A percentile compares a stretch with the other conserved stretches of the same genome.
phyloP scores from a whole-genome alignment of 2,113 vertebrate species.

The Calyptommatus sinebrachiatus region DNA sequence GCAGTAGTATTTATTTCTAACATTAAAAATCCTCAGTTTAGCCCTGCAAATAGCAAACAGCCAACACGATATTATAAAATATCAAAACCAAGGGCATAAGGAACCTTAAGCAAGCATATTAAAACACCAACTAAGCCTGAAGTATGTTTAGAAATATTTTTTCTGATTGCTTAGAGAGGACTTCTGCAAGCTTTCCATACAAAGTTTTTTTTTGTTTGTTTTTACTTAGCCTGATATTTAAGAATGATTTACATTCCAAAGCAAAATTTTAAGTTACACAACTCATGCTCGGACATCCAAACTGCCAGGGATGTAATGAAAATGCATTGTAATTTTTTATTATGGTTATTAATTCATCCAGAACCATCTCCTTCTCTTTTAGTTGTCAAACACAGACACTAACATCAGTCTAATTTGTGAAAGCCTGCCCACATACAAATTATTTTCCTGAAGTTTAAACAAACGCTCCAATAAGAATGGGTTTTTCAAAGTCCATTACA shows the following conservation, averaged over 20 bases:
- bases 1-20: conserved; percentile 39
- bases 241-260: neutral
- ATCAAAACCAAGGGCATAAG: conserved; percentile 35
- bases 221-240: conserved; percentile 1
- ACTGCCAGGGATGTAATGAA: neutral
- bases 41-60: conserved; percentile 38
- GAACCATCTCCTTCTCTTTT: neutral
- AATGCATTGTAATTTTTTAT: neutral
- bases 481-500: neutral
- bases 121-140: conserved; percentile 44
- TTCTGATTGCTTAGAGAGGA: conserved; percentile 14
- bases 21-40: conserved; percentile 53
- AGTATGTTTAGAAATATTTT: conserved; percentile 54
- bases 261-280: neutral
- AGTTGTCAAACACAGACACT: neutral
- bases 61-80: conserved; percentile 42
- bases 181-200: conserved; percentile 25
- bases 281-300: neutral
- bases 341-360: neutral
- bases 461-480: neutral
- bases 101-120: conserved; percentile 49
- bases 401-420: neutral
- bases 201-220: neutral
- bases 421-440: neutral
- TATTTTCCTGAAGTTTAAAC: neutral